Evolutionary conservation across 2,888 invertebrate species (phyloP), one percentile per base, ranked within the genome.

Genomic region (Caenorhabditis afra): DNA sequence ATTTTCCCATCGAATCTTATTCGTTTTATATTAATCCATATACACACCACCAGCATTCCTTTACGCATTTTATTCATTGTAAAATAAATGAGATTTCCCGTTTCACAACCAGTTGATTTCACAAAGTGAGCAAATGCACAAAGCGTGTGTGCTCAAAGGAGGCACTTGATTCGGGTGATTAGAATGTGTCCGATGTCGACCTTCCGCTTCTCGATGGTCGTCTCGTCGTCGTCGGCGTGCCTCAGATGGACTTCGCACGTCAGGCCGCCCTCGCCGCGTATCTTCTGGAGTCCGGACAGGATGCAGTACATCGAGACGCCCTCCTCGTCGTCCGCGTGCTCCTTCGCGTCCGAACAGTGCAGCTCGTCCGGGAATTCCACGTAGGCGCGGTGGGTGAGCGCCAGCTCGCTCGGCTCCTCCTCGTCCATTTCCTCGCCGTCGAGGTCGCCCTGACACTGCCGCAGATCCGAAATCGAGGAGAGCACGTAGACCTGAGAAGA

Each of bases 401-500:
- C 86, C 41, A 84, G 71, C 22, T 85, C 81, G 39, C 84, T 84
- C 18, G 75, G 70, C 49, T 67, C 65, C 47, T 44, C 58, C 12
- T 79, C 78, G 22, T 78, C 79, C 0, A 75, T 57, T 1, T 71
- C 81, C 35, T 78, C 77, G 8, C 4, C 29, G 29, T 29, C 29
- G 29, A 29, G 29, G 29, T 62, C 65, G 2, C 78, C 79, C 16
- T 22, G 65, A 14, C 23, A 39, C 1, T 65, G 57, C 12, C 57
- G 49, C 11, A 85, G 39, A 53, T 86, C 85, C 3, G 84, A 81
- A 12, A 90, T 87, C 7, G 83, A 84, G 11, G 87, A 84, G 76
- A 87, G 87, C 11, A 88, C 87, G 68, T 89, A 90, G 18, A 87
- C 87, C 82, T 84, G n/a, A n/a, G n/a, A n/a, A n/a, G n/a, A n/a